These are phyloP conservation scores for Subanguina moxae DNA, from an alignment of 1,140 invertebrate species.

Conservation along the genomic window DNA sequence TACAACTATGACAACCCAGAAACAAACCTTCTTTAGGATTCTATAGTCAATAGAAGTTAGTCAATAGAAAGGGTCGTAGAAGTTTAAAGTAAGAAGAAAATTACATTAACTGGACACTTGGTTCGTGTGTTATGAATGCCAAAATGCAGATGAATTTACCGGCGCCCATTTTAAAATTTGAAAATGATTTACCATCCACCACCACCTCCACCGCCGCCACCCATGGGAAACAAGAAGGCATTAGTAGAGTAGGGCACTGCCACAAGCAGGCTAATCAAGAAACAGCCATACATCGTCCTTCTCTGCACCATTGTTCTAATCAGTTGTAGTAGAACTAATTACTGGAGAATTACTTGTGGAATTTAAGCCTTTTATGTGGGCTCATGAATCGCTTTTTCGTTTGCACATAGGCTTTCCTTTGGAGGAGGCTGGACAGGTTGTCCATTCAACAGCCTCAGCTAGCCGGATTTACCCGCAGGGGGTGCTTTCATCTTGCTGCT, in stretches of 20 bases:
- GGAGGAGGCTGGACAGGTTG: neutral
- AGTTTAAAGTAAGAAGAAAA: too few relatives aligned
- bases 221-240: neutral
- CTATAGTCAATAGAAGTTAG: too few relatives aligned
- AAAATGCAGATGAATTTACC: too few relatives aligned
- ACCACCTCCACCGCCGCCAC: neutral
- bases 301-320: neutral
- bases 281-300: neutral
- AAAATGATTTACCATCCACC: slow-evolving; percentile 1
- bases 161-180: neutral
- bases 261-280: neutral
- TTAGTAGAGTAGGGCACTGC: neutral
- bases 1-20: too few relatives aligned
- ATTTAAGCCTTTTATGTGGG: neutral
- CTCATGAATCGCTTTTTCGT: neutral
- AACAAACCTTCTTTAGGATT: too few relatives aligned
- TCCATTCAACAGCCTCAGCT: neutral
- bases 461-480: slow-evolving; percentile 3
- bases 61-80: too few relatives aligned
- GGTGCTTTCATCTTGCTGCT: too few relatives aligned
- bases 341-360: neutral
- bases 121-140: too few relatives aligned
- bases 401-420: neutral
- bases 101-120: too few relatives aligned
- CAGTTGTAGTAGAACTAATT: neutral